A percentile compares a stretch with the other conserved stretches of the same genome.
Conservation (phyloP, 2,113 vertebrate genomes). For the Sisor rabdophorus region DNA sequence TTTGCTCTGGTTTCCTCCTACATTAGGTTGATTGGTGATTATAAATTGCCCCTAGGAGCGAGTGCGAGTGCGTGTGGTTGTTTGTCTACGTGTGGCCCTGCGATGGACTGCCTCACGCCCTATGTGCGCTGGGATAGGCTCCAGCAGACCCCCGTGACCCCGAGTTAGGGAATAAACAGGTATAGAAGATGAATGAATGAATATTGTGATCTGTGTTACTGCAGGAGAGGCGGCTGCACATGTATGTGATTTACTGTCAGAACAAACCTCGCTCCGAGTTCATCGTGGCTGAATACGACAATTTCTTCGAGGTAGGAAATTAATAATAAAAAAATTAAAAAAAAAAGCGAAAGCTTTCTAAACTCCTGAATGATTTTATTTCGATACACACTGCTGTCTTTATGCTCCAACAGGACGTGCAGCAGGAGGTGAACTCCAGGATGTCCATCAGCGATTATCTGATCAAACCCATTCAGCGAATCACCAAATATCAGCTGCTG, state of each 20-base stretch:
- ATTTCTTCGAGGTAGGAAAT: slow-evolving; percentile 86
- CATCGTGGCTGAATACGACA: slow-evolving; percentile 91
- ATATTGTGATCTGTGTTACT: slow-evolving; percentile 33
- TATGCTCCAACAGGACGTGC: slow-evolving; percentile 78
- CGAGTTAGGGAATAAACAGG: too few relatives aligned
- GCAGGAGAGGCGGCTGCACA: slow-evolving; percentile 90
- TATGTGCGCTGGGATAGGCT: too few relatives aligned
- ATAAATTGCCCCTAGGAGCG: too few relatives aligned
- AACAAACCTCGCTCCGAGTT: slow-evolving; percentile 96
- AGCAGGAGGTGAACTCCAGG: slow-evolving; percentile 90
- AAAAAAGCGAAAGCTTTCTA: neutral
- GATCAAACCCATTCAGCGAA: slow-evolving; percentile 98
- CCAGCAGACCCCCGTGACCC: too few relatives aligned
- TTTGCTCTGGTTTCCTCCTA: too few relatives aligned
- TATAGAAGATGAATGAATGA: too few relatives aligned
- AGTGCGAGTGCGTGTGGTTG: too few relatives aligned
- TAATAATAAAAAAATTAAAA: neutral
- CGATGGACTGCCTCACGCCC: too few relatives aligned
- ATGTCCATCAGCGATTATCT: slow-evolving; percentile 93
- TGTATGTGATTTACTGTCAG: slow-evolving; percentile 98
- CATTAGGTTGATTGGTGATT: too few relatives aligned
- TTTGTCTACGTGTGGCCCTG: too few relatives aligned
- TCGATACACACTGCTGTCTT: neutral
- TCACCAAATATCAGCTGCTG: slow-evolving; percentile 96
- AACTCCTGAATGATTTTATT: neutral